These are phyloP conservation scores for Arizona elegans DNA, from an alignment of 2,113 vertebrate species.

Conservation along the genomic window DNA sequence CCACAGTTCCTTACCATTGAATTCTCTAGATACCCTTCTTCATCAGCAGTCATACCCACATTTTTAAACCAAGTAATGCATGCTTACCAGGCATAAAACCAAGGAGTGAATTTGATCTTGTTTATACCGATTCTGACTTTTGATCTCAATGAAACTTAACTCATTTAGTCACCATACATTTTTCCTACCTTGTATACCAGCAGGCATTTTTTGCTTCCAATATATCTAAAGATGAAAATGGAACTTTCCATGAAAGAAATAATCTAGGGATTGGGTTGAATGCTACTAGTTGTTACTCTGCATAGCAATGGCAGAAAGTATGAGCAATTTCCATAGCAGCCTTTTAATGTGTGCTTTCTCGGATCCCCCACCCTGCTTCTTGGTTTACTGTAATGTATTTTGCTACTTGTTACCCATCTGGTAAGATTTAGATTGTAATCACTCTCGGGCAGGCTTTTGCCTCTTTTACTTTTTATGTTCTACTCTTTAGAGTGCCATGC, in stretches of 20 bases:
- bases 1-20: background rate
- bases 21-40: background rate
- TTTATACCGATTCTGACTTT: background rate
- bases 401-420: background rate
- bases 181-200: background rate
- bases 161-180: background rate
- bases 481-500: background rate
- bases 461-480: background rate
- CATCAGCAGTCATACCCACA: background rate
- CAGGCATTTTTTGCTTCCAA: background rate
- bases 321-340: background rate
- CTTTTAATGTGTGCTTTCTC: background rate
- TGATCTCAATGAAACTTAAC: slow-evolving; percentile 2
- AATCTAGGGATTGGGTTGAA: background rate
- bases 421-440: background rate
- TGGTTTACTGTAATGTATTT: background rate
- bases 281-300: background rate
- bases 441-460: background rate
- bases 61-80: background rate
- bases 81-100: background rate
- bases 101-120: background rate
- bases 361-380: background rate
- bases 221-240: background rate
- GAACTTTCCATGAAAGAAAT: background rate
- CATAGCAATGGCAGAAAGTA: background rate